Evolutionary conservation across 2,797 vertebrate species (phyloP), one percentile per base, ranked within the genome.

Genomic region (Choloepus didactylus): DNA sequence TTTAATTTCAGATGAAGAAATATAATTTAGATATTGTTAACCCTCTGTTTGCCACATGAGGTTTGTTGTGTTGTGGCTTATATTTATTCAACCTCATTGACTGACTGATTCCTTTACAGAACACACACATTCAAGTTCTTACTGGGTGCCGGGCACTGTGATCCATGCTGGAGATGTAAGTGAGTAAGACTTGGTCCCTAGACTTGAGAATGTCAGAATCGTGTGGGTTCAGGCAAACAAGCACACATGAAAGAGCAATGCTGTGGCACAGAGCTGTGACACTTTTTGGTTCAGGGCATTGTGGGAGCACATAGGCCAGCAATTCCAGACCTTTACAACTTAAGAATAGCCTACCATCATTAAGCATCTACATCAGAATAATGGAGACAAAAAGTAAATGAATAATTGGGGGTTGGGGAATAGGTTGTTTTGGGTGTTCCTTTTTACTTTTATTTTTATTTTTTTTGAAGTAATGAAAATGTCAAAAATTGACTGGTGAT

Each of bases 1-100:
- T 90, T 92, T 87, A 95, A 89, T 70, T 80, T 21, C 67, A 73
- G 10, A 54, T 83, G n/a, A 87, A 82, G 88, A 86, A 7, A 62
- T 87, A 16, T 46, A 87, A 92, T 49, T 75, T 87, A 95, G 54
- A 46, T 67, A 15, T n/a, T 44, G 56, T 62, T 94, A 84, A 67
- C 9, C 23, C 76, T 86, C n/a, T 6, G 38, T 7, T 76, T 84
- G n/a, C n/a, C 60, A 59, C 19, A 60, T 60, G 27, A 5, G 10
- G 5, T 64, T 56, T 38, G 27, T 67, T 86, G 5, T 60, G 9
- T 59, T 60, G 23, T 46, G 38, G 51, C 44, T 35, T 49, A 9
- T 67, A 21, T 46, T 81, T 70, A 29, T 69, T 94, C 76, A 76
- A 72, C 51, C 62, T 88, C 35, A 54, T 27, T 67, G 41, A 79